Base-by-base conservation (phyloP, 2,797 vertebrate genomes). In the Pempheris klunzingeri region DNA sequence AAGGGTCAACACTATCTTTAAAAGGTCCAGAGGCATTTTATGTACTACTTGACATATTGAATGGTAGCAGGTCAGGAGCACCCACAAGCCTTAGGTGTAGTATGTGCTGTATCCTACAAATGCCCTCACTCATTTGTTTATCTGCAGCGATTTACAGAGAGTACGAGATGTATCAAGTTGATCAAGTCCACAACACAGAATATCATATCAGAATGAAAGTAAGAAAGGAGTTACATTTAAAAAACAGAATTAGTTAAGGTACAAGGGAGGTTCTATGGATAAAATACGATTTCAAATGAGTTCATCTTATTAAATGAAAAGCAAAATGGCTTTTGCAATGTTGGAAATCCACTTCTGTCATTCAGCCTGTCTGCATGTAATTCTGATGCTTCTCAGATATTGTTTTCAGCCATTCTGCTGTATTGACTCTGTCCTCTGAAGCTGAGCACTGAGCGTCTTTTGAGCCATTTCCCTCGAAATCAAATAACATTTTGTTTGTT, bases 401-500 rank as follows among this genome's bases (percentile, higher is more conserved):
- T 13, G 22, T 49, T 43, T 13, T 68, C 52, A 14, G n/a, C 20
- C 24, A 11, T 18, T 60, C 43, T 67, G 74, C 67, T 43, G 28
- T 46, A 17, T 47, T 57, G 63, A 71, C 60, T 65, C 22, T 4
- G 28, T 49, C 30, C 54, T 69, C 55, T 69, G 38, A 58, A 39
- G 46, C 49, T 10, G 41, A 69, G 41, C 57, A 8, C 4, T 13
- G 43, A 65, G 44, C 10, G 34, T 46, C 57, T 74, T 61, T 47
- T 60, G 30, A 81, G 49, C 50, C 4, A 0, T 30, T 68, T 64
- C 11, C 71, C 41, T 71, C 4, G 0, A 64, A 73, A 74, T 75
- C 74, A 71, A 80, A 75, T 26, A 68, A 67, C 57, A 26, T 32
- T 73, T 80, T 77, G 74, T 87, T 82, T 81, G 66, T 71, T 72